Percentiles rank a stretch among this genome's conserved stretches.
Evolutionary conservation across 2,113 vertebrate genomes (phyloP).

Genomic region (Helogale parvula): DNA sequence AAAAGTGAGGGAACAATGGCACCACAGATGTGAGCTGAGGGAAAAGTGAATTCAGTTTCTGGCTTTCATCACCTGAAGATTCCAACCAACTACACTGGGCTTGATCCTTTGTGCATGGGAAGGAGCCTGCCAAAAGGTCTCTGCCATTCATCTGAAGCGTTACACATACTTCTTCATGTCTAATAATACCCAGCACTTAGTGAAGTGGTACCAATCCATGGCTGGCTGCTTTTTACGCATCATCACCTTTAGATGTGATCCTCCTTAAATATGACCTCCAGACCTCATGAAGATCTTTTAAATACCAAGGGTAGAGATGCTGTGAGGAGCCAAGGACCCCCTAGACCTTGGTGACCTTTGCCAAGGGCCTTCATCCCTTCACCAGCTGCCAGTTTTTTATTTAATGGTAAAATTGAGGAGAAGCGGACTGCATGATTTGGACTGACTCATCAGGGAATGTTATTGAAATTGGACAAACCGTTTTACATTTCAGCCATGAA

Average conservation of each 20-base stretch:
- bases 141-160: neutral
- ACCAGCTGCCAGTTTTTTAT: neutral
- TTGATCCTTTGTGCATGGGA: neutral
- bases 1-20: neutral
- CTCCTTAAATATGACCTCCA: neutral
- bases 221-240: neutral
- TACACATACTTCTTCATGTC: neutral
- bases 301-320: neutral
- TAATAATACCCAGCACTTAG: neutral
- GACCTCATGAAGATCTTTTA: neutral
- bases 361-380: neutral
- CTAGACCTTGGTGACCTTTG: neutral
- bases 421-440: neutral
- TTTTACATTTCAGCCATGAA: neutral
- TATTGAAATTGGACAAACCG: neutral
- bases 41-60: neutral
- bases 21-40: rapidly evolving
- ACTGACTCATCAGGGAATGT: neutral
- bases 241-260: neutral
- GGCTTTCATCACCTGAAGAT: neutral
- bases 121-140: neutral
- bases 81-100: neutral
- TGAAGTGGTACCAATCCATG: neutral
- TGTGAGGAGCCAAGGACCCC: neutral
- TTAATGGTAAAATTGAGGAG: neutral